phyloP scores from a whole-genome alignment of 2,797 vertebrate species.

The Crenuchus spilurus region DNA sequence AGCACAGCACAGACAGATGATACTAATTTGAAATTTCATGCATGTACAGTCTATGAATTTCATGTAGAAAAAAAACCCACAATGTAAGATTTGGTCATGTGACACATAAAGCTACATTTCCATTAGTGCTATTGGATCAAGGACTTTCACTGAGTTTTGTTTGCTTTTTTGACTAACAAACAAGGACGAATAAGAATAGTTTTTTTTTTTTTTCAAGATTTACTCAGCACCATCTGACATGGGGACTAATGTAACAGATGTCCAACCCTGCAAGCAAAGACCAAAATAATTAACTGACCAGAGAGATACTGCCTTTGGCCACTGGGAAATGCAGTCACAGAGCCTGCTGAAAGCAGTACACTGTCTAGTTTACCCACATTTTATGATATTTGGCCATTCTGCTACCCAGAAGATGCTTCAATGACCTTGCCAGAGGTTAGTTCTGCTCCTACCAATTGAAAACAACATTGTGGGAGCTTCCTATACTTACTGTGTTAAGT shows the following conservation, averaged over 20 bases:
- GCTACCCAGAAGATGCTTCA: constrained; percentile 9
- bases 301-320: constrained; percentile 9
- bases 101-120: too few relatives aligned
- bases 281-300: constrained; percentile 12
- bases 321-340: neutral
- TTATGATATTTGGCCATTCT: neutral
- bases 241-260: constrained; percentile 19
- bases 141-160: too few relatives aligned
- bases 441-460: neutral
- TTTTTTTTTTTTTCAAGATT: too few relatives aligned
- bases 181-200: too few relatives aligned
- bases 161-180: too few relatives aligned
- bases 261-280: constrained; percentile 3
- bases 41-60: too few relatives aligned
- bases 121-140: too few relatives aligned
- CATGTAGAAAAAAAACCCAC: too few relatives aligned
- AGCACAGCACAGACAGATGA: too few relatives aligned
- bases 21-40: too few relatives aligned
- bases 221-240: neutral
- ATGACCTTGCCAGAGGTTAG: constrained; percentile 29
- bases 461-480: neutral
- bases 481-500: too few relatives aligned
- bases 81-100: too few relatives aligned
- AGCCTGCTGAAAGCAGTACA: neutral
- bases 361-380: constrained; percentile 2